These are phyloP conservation scores for Lontra canadensis DNA, from an alignment of 2,113 vertebrate species.

Conservation along the genomic window DNA sequence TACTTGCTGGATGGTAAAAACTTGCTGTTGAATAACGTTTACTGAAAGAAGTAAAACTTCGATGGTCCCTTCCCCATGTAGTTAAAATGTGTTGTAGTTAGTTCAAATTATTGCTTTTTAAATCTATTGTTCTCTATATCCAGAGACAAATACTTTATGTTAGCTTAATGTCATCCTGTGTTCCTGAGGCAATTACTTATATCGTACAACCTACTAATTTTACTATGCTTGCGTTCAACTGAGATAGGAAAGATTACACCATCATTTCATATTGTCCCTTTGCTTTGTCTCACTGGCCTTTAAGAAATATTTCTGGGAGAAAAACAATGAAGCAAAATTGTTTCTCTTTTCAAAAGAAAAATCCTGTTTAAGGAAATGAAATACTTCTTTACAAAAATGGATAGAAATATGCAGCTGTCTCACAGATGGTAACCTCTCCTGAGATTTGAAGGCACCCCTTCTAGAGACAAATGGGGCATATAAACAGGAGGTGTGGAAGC, in stretches of 20 bases:
- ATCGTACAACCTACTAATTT: background rate
- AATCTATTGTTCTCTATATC: background rate
- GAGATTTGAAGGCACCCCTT: background rate
- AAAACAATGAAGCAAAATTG: background rate
- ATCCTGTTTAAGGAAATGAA: background rate
- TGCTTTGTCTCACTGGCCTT: background rate
- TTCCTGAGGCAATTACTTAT: background rate
- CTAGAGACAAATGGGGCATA: too few species aligned
- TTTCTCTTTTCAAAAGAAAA: conserved; percentile 1
- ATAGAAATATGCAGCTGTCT: background rate
- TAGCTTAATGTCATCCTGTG: background rate
- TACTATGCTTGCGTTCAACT: background rate
- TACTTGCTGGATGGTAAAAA: background rate
- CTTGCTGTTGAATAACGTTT: background rate
- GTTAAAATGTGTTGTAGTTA: background rate
- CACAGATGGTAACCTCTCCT: background rate
- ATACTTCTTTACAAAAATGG: background rate
- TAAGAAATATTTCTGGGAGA: background rate
- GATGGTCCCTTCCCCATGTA: background rate
- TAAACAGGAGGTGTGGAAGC: background rate
- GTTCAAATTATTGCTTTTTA: background rate
- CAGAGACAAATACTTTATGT: background rate
- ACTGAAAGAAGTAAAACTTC: background rate
- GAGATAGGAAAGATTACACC: background rate
- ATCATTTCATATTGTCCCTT: background rate